Evolutionary conservation across 1,140 invertebrate genomes (phyloP).

Genomic region (Trachymyrmex septentrionalis): DNA sequence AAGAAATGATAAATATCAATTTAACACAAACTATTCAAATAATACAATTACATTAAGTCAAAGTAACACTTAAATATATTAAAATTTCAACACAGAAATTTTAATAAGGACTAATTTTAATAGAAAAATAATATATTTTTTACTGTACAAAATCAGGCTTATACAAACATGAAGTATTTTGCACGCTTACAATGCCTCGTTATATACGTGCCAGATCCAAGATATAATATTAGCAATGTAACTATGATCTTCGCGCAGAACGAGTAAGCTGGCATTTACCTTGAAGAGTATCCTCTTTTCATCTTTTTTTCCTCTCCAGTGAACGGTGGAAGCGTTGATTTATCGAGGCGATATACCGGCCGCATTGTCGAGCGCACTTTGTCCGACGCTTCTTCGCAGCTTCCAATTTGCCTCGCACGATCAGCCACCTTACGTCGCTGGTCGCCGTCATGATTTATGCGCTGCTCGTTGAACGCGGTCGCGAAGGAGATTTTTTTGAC

Average conservation of each 20-base stretch:
- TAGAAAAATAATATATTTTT: too few species aligned
- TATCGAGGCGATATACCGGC: slow-evolving; percentile 30
- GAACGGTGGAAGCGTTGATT: slow-evolving; percentile 44
- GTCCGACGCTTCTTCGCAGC: slow-evolving; percentile 38
- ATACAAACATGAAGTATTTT: neutral
- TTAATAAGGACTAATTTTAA: too few species aligned
- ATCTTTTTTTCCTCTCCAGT: neutral
- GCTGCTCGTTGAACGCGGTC: neutral
- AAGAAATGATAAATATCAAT: too few species aligned
- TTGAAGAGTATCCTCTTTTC: slow-evolving; percentile 8
- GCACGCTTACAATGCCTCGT: neutral
- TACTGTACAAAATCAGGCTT: neutral
- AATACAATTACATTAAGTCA: too few species aligned
- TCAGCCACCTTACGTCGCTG: slow-evolving; percentile 38
- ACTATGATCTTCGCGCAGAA: neutral
- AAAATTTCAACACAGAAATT: too few species aligned
- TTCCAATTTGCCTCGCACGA: slow-evolving; percentile 55
- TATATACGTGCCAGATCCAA: neutral
- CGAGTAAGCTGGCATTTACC: neutral
- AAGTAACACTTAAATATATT: too few species aligned
- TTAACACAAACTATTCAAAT: too few species aligned
- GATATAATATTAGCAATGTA: slow-evolving; percentile 5
- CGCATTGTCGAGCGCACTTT: slow-evolving; percentile 37
- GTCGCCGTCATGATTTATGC: slow-evolving; percentile 41
- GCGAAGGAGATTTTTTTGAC: slow-evolving; percentile 34